Base-by-base conservation (phyloP, 2,797 vertebrate genomes). In the Sciaenops ocellatus region DNA sequence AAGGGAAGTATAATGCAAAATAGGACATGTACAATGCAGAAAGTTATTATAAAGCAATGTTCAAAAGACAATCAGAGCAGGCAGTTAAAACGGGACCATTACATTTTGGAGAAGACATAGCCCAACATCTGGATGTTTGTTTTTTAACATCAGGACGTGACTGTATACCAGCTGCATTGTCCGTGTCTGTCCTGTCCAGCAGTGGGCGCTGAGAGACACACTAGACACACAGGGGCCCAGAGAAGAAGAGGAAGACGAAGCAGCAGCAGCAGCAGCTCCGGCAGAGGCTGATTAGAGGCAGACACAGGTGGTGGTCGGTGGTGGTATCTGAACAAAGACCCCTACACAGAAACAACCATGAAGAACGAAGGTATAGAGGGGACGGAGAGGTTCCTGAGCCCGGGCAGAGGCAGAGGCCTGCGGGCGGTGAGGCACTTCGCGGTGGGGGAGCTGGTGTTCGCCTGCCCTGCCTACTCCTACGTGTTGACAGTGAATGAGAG, bases 401-500 rank as follows among this genome's bases (percentile, higher is more conserved):
- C 95, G 20, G 97, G 93, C 44, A 97, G 94, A 70, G 97, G 97
- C 82, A 90, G 96, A 61, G 98, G 98, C 41, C 94, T 99, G 88
- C 95, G 95, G 89, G 97, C 97, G 7, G 76, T 93, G 60, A 90
- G 87, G 72, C 92, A 91, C 79, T 98, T 97, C 88, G 86, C 81
- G 17, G 90, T 96, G 80, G 97, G 98, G 6, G 97, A 99, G 83
- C 86, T 98, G 90, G 95, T 99, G 66, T 96, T 98, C 90, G 92
- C 95, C 77, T 99, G 98, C 88, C 97, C 97, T 87, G 96, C 98
- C 54, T 99, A 96, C 91, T 93, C 95, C 71, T 96, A 89, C 88
- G 98, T 99, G 85, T 91, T 99, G 91, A 96, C 98, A 1, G 96
- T 95, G 83, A 96, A 94, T 77, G 98, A 99, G 92, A 94, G 98